Conservation (phyloP, 2,797 vertebrate genomes). For the Natrix natrix region DNA sequence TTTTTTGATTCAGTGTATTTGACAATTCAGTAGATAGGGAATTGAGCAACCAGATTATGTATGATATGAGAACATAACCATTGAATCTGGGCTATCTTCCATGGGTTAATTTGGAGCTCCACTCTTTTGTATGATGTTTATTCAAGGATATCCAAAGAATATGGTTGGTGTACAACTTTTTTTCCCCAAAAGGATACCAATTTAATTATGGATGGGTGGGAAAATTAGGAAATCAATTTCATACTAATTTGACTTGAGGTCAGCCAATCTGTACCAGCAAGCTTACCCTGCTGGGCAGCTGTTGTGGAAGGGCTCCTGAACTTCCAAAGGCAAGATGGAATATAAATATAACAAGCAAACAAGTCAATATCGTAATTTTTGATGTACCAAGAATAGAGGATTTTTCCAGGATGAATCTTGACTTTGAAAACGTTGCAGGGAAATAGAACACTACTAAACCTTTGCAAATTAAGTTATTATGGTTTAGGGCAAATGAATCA, state of each 20-base stretch:
- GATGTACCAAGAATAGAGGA: not conserved
- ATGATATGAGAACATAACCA: not conserved
- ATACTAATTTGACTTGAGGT: not conserved
- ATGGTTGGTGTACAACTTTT: not conserved
- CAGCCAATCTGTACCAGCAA: not conserved
- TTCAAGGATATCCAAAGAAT: not conserved
- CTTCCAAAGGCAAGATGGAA: not conserved
- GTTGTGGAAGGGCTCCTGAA: not conserved
- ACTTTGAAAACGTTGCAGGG: not conserved
- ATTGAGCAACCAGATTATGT: not conserved
- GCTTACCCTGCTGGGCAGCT: not conserved
- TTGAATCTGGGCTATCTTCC: not conserved
- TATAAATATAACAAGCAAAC: not conserved
- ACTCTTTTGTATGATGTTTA: not conserved
- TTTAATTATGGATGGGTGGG: not conserved
- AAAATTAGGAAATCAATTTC: not conserved
- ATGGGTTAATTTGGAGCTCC: not conserved
- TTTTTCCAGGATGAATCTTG: not conserved
- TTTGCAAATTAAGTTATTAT: not conserved
- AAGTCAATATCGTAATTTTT: not conserved
- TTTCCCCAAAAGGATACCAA: not conserved
- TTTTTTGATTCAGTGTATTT: not conserved
- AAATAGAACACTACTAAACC: not conserved
- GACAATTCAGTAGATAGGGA: not conserved
- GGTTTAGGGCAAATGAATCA: not conserved